phyloP scores from a whole-genome alignment of 30 jellyfish, hydroid and myxozoan genomes.

The Catostylus mosaicus region DNA sequence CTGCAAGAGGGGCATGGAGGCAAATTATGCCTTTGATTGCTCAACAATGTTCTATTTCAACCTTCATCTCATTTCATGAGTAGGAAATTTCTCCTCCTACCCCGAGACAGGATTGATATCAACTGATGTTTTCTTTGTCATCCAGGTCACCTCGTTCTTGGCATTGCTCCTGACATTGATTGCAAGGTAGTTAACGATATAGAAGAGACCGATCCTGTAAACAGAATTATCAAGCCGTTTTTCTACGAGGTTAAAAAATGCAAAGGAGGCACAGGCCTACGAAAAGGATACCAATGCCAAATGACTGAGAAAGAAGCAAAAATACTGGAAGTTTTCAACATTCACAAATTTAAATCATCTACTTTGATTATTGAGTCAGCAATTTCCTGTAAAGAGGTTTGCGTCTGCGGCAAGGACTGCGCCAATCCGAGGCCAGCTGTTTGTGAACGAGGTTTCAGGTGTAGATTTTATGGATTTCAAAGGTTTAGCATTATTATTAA shows the following conservation, averaged over 20 bases:
- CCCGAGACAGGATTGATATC: too few relatives aligned
- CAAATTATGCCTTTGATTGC: too few relatives aligned
- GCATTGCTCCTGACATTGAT: neutral
- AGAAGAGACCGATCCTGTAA: conserved; percentile 21
- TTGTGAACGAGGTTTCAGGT: conserved; percentile 16
- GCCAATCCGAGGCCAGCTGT: neutral
- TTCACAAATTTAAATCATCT: too few relatives aligned
- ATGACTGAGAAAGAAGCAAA: neutral
- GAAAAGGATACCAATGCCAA: conserved; percentile 22
- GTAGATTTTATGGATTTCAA: neutral
- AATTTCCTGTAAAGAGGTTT: conserved; percentile 11
- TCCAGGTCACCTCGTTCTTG: neutral
- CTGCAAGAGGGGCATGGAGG: too few relatives aligned
- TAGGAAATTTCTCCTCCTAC: too few relatives aligned
- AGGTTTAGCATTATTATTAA: neutral
- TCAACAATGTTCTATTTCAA: too few relatives aligned
- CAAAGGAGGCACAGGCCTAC: conserved; percentile 1
- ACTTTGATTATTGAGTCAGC: neutral
- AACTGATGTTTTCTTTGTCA: too few relatives aligned
- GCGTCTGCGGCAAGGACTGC: conserved; percentile 28
- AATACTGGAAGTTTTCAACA: neutral
- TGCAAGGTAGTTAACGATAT: conserved; percentile 6
- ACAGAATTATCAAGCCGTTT: neutral
- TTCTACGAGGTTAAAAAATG: neutral
- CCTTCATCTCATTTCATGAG: too few relatives aligned